Percentiles rank a stretch among this genome's conserved stretches.
phyloP scores from a whole-genome alignment of 2,797 vertebrate genomes.

The Mormyrops attenuatus region DNA sequence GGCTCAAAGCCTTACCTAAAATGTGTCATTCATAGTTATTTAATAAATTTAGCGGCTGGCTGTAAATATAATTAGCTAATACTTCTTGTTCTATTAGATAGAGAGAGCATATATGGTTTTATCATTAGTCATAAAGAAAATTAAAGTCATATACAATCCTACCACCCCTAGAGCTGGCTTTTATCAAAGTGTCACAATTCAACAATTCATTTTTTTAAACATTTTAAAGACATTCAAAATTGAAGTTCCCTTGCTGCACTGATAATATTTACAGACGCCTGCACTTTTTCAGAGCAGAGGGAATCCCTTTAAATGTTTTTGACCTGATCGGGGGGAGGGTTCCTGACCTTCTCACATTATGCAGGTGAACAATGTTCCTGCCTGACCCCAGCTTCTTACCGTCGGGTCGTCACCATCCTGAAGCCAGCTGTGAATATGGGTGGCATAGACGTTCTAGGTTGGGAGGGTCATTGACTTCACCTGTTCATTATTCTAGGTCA shows the following conservation, averaged over 20 bases:
- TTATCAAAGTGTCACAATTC: conserved; percentile 5
- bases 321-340: neutral
- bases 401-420: neutral
- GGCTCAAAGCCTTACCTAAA: neutral
- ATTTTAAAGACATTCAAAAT: neutral
- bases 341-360: neutral
- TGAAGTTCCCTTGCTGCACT: neutral
- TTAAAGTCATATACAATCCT: conserved; percentile 12
- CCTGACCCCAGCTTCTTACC: neutral
- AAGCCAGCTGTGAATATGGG: neutral
- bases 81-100: neutral
- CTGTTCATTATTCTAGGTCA: neutral
- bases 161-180: neutral
- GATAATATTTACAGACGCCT: neutral
- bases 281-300: neutral
- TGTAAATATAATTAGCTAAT: conserved; percentile 11
- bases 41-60: neutral
- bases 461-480: neutral
- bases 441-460: neutral
- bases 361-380: neutral
- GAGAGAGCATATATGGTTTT: neutral
- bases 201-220: neutral
- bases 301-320: neutral
- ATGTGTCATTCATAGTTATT: neutral
- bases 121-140: conserved; percentile 9